Evolutionary conservation across 2,113 vertebrate species (phyloP).

Genomic region (Hassar affinis): DNA sequence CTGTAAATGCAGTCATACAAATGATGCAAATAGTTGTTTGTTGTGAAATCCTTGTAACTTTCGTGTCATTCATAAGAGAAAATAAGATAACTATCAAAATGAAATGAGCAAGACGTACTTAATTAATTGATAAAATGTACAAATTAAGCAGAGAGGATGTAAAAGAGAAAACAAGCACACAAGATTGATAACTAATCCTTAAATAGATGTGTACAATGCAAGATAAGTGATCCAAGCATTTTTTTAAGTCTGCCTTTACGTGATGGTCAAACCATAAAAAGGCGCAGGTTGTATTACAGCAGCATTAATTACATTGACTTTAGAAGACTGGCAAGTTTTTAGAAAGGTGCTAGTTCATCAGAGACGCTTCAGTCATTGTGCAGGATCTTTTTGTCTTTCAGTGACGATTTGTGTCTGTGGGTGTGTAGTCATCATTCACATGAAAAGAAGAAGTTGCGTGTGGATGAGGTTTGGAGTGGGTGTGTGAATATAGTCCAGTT

Average conservation of each 20-base stretch:
- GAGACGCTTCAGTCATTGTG: not conserved
- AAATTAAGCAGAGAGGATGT: not conserved
- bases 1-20: not conserved
- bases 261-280: not conserved
- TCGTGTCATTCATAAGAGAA: not conserved
- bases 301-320: not conserved
- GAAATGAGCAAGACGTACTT: not conserved
- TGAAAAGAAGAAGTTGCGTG: not conserved
- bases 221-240: not conserved
- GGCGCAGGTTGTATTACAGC: not conserved
- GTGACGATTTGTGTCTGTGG: conserved; percentile 24
- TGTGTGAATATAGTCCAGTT: conserved; percentile 5
- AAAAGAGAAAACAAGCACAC: not conserved
- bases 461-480: conserved; percentile 49
- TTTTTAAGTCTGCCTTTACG: not conserved
- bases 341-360: not conserved
- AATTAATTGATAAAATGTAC: not conserved
- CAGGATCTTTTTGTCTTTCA: not conserved
- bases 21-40: too few species aligned
- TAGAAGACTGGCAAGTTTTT: not conserved
- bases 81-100: not conserved
- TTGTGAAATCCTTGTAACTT: too few species aligned
- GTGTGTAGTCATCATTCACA: not conserved
- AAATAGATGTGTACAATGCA: not conserved
- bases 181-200: not conserved